These are phyloP conservation scores for Amiota communis DNA, from an alignment of 2,888 invertebrate genomes.

Conservation along the genomic window DNA sequence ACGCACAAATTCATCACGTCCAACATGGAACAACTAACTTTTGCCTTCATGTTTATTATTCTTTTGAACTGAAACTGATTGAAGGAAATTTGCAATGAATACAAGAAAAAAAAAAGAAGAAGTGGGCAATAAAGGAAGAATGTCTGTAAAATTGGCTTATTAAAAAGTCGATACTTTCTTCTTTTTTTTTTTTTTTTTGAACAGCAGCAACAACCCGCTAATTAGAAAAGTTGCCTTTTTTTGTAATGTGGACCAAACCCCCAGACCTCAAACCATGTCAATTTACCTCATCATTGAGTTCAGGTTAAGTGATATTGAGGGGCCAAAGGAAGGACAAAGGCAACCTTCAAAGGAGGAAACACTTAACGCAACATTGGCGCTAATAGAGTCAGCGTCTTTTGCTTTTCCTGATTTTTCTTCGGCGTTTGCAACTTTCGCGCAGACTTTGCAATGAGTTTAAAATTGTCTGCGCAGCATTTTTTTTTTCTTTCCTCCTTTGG, in stretches of 20 bases:
- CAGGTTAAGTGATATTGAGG: too few relatives aligned
- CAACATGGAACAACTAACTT: too few relatives aligned
- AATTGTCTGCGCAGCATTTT: conserved; percentile 46
- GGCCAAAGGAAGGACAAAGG: too few relatives aligned
- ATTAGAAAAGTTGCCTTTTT: conserved; percentile 59
- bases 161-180: conserved; percentile 26
- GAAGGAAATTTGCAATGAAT: not conserved
- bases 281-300: too few relatives aligned
- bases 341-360: conserved; percentile 22
- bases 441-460: conserved; percentile 49
- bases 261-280: too few relatives aligned
- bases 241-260: conserved; percentile 35
- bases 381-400: conserved; percentile 51
- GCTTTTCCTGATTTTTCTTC: not conserved
- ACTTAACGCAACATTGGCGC: conserved; percentile 54
- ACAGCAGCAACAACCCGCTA: conserved; percentile 42
- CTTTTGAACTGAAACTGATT: too few relatives aligned
- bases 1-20: too few relatives aligned
- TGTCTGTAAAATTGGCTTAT: conserved; percentile 24
- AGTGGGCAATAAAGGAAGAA: too few relatives aligned
- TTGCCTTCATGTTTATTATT: too few relatives aligned
- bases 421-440: not conserved
- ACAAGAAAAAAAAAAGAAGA: conserved; percentile 2
- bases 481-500: not conserved
- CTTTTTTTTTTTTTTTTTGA: conserved; percentile 12